Conservation (phyloP, 2,113 vertebrate genomes). For the Phalacrocorax aristotelis region DNA sequence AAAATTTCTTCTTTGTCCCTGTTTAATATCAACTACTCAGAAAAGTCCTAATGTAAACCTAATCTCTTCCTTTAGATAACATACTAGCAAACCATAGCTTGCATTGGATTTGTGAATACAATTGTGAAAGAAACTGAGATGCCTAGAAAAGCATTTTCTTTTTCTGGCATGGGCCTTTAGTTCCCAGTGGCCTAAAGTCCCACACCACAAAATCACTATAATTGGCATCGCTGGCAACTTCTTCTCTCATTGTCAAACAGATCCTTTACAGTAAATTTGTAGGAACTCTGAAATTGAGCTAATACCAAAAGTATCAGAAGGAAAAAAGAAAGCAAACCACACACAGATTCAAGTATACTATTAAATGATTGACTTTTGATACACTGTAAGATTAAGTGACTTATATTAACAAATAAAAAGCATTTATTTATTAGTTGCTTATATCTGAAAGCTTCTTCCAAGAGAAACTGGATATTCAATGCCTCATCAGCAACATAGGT, state of each 20-base stretch:
- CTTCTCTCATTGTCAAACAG: conserved; percentile 59
- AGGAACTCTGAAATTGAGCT: conserved; percentile 43
- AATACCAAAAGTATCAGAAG: conserved; percentile 42
- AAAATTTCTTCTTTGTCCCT: neutral
- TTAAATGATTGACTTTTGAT: conserved; percentile 32
- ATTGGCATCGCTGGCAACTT: conserved; percentile 50
- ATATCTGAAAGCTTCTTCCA: neutral
- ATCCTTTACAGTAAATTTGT: conserved; percentile 69
- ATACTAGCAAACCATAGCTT: conserved; percentile 16
- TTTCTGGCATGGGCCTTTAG: neutral
- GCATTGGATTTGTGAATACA: neutral
- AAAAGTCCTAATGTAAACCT: conserved; percentile 6
- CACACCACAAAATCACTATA: conserved; percentile 63
- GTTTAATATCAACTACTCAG: conserved; percentile 41
- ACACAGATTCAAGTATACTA: conserved; percentile 36
- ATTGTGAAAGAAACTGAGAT: conserved; percentile 24
- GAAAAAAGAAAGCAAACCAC: conserved; percentile 54
- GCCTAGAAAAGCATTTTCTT: conserved; percentile 34
- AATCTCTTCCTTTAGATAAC: conserved; percentile 46
- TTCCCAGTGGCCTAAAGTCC: conserved; percentile 29
- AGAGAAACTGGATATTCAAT: conserved; percentile 19
- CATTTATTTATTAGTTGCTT: conserved; percentile 29
- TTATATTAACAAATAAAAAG: neutral
- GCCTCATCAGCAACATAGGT: neutral
- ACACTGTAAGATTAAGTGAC: conserved; percentile 12